Evolutionary conservation across 1,140 invertebrate species (phyloP).

Genomic region (Arion vulgaris): DNA sequence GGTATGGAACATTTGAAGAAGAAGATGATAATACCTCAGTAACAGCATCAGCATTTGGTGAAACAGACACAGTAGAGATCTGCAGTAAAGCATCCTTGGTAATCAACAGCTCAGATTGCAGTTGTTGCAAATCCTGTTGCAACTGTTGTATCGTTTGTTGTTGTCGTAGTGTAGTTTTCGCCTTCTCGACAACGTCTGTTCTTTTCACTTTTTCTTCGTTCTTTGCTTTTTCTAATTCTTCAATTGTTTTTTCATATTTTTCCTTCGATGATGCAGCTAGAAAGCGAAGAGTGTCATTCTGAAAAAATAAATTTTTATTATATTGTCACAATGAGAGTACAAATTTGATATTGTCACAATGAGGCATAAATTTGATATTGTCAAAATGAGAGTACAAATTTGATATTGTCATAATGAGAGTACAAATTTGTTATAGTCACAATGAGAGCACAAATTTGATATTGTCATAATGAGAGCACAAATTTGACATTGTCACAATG

Average conservation of each 20-base stretch:
- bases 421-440: too few species aligned
- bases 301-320: neutral
- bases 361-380: neutral
- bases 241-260: constrained; percentile 65
- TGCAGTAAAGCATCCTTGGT: constrained; percentile 21
- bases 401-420: neutral
- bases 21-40: neutral
- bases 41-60: neutral
- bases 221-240: constrained; percentile 62
- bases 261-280: constrained; percentile 69
- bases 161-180: constrained; percentile 35
- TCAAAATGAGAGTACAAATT: neutral
- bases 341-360: neutral
- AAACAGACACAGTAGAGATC: neutral
- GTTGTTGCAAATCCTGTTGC: constrained; percentile 40
- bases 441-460: neutral
- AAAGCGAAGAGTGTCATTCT: constrained; percentile 66
- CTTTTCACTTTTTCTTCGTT: constrained; percentile 46
- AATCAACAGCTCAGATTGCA: constrained; percentile 34
- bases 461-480: neutral
- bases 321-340: neutral
- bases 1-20: neutral
- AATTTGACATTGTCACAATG: too few species aligned
- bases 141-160: constrained; percentile 37
- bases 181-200: constrained; percentile 39